Base-by-base conservation (phyloP, 2,113 vertebrate genomes). In the Perca flavescens region DNA sequence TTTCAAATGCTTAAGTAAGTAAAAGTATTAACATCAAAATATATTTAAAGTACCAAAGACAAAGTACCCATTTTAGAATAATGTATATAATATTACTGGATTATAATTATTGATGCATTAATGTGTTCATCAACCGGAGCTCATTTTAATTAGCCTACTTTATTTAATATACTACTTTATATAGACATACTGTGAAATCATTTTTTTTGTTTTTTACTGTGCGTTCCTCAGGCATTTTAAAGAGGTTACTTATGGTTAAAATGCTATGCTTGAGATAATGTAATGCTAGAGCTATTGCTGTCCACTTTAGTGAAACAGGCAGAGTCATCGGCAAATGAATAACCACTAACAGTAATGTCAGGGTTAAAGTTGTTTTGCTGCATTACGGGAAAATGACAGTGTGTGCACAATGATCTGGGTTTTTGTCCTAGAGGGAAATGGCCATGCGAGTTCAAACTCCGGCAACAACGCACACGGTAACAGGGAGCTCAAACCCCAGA, bases 311-410 rank as follows among this genome's bases (percentile, higher is more conserved):
- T 65, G 74, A 77, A 57, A 49, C 34, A 65, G 4, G 19, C 25
- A 47, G 47, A 47, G 47, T 82, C 86, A 86, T 79, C 58, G 73
- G 67, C 74, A 80, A 69, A 83, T 80, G 80, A 72, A 34, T 40
- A 49, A 87, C 76, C 79, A 47, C 77, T 3, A 50, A 31, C 52
- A 25, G 58, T 68, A 77, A 77, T 77, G 60, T 65, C 58, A 72
- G 66, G 61, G 63, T 77, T 82, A 0, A 53, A 57, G 77, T 43
- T 83, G 64, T 76, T 86, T 86, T 74, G 15, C 65, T 68, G 28
- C 31, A 62, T 68, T 90, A 64, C 89, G 1, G 81, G 77, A 80
- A 91, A 83, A 79, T 79, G 67, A 77, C 83, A 57, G 46, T 17
- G 16, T 79, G 28, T 67, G 31, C 9, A 53, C 15, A 71, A 77